Percentiles rank a stretch among this genome's conserved stretches.
phyloP scores from a whole-genome alignment of 2,113 vertebrate genomes.

The Lynx canadensis region DNA sequence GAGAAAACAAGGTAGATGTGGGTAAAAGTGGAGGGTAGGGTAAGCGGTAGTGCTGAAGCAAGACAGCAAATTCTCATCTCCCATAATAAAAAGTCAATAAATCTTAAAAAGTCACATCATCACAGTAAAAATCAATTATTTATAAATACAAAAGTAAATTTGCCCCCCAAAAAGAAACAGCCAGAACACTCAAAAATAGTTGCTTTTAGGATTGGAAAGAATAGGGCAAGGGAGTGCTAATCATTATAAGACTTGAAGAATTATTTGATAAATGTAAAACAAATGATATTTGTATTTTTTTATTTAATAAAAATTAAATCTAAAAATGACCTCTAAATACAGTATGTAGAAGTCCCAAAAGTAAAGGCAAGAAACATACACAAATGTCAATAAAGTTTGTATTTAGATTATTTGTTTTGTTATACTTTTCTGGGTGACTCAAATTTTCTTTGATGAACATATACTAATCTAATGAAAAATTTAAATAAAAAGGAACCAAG shows the following conservation, averaged over 20 bases:
- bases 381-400: background rate
- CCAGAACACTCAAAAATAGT: background rate
- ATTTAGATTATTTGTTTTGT: background rate
- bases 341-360: background rate
- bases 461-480: background rate
- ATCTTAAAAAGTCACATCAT: background rate
- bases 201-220: background rate
- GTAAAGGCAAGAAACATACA: background rate
- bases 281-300: background rate
- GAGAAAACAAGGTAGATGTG: background rate
- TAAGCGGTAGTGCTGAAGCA: background rate
- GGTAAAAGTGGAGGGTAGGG: background rate
- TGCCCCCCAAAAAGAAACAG: background rate
- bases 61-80: background rate
- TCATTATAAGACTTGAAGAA: background rate
- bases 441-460: background rate
- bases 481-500: background rate
- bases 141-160: conserved; percentile 12
- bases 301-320: background rate
- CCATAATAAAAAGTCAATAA: background rate
- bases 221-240: background rate
- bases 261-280: background rate
- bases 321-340: background rate
- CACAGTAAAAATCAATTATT: background rate
- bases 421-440: background rate